phyloP scores from a whole-genome alignment of 2,113 vertebrate genomes.

The Malurus elegans region DNA sequence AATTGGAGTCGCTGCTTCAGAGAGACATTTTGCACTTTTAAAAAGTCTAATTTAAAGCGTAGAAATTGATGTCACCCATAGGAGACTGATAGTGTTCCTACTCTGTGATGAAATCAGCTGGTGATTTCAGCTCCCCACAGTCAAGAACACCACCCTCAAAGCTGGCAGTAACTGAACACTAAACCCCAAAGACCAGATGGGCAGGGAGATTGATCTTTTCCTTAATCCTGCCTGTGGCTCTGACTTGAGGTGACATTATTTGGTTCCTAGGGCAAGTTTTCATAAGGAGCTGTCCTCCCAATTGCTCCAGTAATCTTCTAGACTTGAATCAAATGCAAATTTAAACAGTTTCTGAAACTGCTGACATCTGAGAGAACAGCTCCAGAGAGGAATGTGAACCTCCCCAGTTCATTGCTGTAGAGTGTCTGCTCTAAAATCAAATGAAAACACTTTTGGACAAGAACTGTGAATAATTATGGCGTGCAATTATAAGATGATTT shows the following conservation, averaged over 20 bases:
- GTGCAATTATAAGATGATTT: conserved; percentile 54
- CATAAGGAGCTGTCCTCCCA: background rate
- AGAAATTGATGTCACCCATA: background rate
- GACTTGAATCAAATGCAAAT: conserved; percentile 28
- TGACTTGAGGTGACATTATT: background rate
- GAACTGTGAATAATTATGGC: conserved; percentile 54
- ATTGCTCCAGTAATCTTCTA: conserved; percentile 27
- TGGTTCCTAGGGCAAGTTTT: background rate
- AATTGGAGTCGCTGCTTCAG: conserved; percentile 22
- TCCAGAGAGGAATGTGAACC: conserved; percentile 13
- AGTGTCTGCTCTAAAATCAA: conserved; percentile 55
- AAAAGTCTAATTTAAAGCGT: background rate
- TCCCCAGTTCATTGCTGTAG: conserved; percentile 17
- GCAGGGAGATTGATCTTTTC: background rate
- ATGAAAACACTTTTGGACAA: conserved; percentile 55
- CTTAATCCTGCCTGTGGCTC: background rate
- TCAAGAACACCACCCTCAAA: background rate
- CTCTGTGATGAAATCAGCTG: background rate
- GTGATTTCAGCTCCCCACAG: background rate
- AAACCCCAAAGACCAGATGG: background rate
- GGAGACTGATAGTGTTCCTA: background rate
- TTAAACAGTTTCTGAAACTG: conserved; percentile 41
- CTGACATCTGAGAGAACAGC: conserved; percentile 26
- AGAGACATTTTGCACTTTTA: background rate
- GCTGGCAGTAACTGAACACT: background rate